Evolutionary conservation across 2,113 vertebrate species (phyloP).

Genomic region (Cyanoliseus patagonus): DNA sequence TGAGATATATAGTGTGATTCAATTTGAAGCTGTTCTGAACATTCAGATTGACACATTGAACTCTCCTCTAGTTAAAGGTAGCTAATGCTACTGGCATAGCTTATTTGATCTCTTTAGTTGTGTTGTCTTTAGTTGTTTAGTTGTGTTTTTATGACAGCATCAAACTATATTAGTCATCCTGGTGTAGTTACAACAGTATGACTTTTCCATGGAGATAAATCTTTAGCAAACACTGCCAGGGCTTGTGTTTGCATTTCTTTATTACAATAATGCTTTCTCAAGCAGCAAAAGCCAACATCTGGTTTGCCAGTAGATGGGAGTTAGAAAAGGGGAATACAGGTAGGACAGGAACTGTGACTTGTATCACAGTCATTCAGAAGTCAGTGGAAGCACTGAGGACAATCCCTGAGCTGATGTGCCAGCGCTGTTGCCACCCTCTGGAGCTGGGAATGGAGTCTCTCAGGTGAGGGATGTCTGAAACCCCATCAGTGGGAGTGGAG

Average conservation of each 20-base stretch:
- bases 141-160: background rate
- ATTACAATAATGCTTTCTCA: background rate
- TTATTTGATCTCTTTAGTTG: background rate
- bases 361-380: background rate
- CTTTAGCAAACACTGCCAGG: background rate
- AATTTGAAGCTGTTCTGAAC: background rate
- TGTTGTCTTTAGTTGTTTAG: background rate
- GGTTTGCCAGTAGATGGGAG: background rate
- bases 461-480: background rate
- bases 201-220: background rate
- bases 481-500: background rate
- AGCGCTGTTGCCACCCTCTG: accelerated
- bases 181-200: background rate
- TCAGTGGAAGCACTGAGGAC: background rate
- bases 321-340: background rate
- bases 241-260: background rate
- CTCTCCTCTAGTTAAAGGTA: background rate
- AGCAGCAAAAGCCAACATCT: background rate
- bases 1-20: background rate
- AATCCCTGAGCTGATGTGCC: background rate
- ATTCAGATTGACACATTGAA: background rate
- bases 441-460: background rate
- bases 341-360: background rate
- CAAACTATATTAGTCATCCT: background rate
- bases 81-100: background rate